phyloP scores from a whole-genome alignment of 35 echinoderm and acorn worm genomes.

The Heliocidaris tuberculata region DNA sequence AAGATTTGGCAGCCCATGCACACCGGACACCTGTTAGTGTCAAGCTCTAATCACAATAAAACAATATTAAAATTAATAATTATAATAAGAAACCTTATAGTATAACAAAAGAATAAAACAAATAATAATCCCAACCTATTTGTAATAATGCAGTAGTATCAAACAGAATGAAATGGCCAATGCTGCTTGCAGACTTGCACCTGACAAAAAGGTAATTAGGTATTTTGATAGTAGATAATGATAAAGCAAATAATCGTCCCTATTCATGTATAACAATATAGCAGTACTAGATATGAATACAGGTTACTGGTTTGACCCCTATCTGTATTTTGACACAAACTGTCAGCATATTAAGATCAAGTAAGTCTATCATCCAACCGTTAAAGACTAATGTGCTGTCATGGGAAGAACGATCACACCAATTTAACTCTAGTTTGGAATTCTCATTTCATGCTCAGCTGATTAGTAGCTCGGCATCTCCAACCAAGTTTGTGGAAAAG shows the following conservation, averaged over 20 bases:
- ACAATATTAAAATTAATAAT: too few species aligned
- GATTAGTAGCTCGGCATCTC: background rate
- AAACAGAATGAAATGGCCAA: background rate
- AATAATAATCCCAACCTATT: background rate
- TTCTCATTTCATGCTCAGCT: constrained; percentile 2
- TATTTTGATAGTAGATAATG: too few species aligned
- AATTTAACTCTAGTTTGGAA: background rate
- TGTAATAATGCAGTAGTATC: background rate
- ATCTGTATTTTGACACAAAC: background rate
- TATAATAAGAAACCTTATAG: too few species aligned
- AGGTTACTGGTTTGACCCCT: background rate
- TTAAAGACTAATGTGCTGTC: background rate
- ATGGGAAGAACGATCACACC: background rate
- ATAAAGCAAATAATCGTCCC: background rate
- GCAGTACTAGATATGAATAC: background rate
- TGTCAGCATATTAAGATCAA: background rate
- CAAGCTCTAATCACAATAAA: too few species aligned
- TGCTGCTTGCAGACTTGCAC: too few species aligned
- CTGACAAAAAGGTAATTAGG: too few species aligned
- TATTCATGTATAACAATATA: background rate
- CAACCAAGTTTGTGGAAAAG: background rate
- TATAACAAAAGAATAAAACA: background rate
- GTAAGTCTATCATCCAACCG: background rate
- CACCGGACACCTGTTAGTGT: too few species aligned
- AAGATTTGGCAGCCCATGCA: too few species aligned